Evolutionary conservation across 23 tunicate genomes (phyloP).

Genomic region (Styela plicata): DNA sequence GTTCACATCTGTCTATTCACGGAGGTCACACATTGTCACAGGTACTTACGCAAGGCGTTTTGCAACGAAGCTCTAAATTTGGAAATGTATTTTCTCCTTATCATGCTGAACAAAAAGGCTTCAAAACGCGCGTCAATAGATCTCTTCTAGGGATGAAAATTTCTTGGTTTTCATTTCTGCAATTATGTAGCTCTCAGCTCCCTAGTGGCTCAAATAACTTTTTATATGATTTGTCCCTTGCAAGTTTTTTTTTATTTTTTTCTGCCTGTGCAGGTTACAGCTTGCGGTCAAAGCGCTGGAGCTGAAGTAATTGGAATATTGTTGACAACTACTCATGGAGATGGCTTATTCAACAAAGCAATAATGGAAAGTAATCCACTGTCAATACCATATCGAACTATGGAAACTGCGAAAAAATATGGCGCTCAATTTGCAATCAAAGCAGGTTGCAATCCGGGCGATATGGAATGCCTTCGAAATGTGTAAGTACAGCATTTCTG

Average conservation of each 20-base stretch:
- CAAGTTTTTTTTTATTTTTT: too few species aligned
- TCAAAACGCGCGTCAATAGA: too few species aligned
- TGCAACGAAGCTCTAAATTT: too few species aligned
- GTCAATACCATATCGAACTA: slow-evolving; percentile 57
- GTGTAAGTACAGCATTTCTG: too few species aligned
- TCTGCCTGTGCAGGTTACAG: slow-evolving; percentile 46
- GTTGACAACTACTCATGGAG: slow-evolving; percentile 32
- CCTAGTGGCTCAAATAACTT: background rate
- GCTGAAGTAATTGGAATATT: slow-evolving; percentile 79
- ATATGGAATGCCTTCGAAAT: slow-evolving; percentile 66
- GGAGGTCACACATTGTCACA: too few species aligned
- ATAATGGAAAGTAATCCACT: slow-evolving; percentile 81
- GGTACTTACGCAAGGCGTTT: too few species aligned
- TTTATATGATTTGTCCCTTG: background rate
- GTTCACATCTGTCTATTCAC: too few species aligned
- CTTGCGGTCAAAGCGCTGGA: slow-evolving; percentile 90
- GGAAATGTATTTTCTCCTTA: too few species aligned
- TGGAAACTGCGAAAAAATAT: slow-evolving; percentile 55
- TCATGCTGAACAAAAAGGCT: too few species aligned
- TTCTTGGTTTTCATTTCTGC: too few species aligned
- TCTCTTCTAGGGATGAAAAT: too few species aligned
- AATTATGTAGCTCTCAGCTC: too few species aligned
- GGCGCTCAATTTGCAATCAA: slow-evolving; percentile 47
- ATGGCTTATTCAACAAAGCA: slow-evolving; percentile 46
- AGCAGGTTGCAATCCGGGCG: slow-evolving; percentile 34